phyloP scores from a whole-genome alignment of 2,888 invertebrate genomes.

The Megastigmus dorsalis region DNA sequence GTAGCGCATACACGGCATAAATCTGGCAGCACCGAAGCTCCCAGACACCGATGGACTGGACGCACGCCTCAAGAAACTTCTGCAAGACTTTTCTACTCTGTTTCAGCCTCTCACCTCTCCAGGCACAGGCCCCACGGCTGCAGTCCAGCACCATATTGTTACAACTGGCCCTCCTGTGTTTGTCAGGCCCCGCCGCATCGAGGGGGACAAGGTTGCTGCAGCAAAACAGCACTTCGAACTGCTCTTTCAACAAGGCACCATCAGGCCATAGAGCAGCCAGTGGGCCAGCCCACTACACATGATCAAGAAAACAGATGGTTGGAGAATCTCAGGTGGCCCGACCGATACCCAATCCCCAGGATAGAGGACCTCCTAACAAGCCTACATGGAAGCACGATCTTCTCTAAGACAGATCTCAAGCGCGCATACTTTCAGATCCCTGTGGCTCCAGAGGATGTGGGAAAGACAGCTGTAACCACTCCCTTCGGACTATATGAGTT shows the following conservation, averaged over 20 bases:
- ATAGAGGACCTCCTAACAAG: not conserved
- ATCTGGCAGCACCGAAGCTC: too few species aligned
- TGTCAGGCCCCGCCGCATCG: not conserved
- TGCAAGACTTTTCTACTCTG: too few species aligned
- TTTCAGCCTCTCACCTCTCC: too few species aligned
- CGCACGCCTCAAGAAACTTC: too few species aligned
- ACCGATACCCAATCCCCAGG: not conserved
- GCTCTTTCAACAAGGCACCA: not conserved
- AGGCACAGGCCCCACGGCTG: too few species aligned
- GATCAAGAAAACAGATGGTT: not conserved
- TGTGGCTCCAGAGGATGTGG: conserved; percentile 9
- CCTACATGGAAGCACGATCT: conserved; percentile 13
- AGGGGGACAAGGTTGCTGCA: not conserved
- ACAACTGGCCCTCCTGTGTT: too few species aligned
- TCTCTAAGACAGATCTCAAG: not conserved
- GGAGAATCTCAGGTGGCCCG: not conserved
- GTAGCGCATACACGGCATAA: too few species aligned
- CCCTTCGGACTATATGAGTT: conserved; percentile 35
- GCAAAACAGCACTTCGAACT: not conserved
- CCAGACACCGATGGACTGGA: too few species aligned
- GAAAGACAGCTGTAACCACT: conserved; percentile 33
- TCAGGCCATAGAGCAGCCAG: not conserved
- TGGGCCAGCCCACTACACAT: not conserved
- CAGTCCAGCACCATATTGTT: too few species aligned
- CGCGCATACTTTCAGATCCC: conserved; percentile 11